A percentile compares a stretch with the other conserved stretches of the same genome.
phyloP scores from a whole-genome alignment of 2,888 invertebrate genomes.

The Bembecia ichneumoniformis region DNA sequence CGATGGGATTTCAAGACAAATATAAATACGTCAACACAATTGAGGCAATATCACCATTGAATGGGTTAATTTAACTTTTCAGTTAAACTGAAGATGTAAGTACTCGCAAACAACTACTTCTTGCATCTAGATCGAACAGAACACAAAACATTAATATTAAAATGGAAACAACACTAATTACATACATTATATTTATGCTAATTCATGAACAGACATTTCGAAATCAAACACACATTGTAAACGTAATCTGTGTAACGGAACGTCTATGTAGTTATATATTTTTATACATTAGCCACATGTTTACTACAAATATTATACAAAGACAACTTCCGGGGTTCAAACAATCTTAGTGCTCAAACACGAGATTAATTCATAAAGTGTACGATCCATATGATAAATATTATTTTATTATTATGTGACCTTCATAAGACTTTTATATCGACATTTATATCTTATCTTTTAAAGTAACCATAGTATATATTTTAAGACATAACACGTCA shows the following conservation, averaged over 20 bases:
- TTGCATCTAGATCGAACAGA: constrained; percentile 39
- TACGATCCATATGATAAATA: constrained; percentile 27
- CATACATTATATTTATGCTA: constrained; percentile 52
- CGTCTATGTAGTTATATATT: neutral
- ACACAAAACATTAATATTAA: constrained; percentile 48
- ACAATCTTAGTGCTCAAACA: constrained; percentile 19
- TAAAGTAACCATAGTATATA: too few species aligned
- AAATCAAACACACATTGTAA: neutral
- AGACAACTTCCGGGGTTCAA: constrained; percentile 40
- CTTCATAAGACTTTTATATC: constrained; percentile 45
- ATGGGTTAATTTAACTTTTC: neutral
- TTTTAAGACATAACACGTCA: too few species aligned
- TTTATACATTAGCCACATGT: neutral
- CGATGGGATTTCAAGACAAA: constrained; percentile 28
- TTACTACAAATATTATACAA: constrained; percentile 15
- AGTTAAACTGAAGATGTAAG: constrained; percentile 19
- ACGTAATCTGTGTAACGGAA: neutral
- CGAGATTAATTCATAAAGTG: constrained; percentile 25
- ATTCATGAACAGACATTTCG: constrained; percentile 43
- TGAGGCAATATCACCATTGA: neutral
- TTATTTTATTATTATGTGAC: constrained; percentile 30
- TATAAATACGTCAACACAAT: neutral
- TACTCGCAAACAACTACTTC: constrained; percentile 27
- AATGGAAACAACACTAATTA: constrained; percentile 57
- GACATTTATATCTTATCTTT: constrained; percentile 30